Evolutionary conservation across 2,113 vertebrate genomes (phyloP).

Genomic region (Sterna hirundo): DNA sequence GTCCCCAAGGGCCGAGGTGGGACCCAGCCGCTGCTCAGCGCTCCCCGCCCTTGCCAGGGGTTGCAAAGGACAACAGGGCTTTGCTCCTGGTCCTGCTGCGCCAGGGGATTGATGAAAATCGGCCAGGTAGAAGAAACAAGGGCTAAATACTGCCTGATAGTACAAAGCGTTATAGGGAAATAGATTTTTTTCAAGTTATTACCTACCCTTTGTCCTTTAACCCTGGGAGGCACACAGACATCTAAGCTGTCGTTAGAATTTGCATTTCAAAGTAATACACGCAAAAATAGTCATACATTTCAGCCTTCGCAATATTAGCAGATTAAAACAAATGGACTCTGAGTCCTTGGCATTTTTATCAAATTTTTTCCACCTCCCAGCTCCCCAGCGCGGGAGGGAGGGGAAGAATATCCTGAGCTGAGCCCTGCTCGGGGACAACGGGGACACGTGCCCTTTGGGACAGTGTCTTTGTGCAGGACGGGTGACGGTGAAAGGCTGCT

Average conservation of each 20-base stretch:
- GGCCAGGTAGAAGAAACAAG: background rate
- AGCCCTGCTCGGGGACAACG: background rate
- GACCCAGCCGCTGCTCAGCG: background rate
- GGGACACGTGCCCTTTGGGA: background rate
- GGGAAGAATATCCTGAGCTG: background rate
- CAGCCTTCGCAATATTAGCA: background rate
- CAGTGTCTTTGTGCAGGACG: accelerated
- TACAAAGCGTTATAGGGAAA: background rate
- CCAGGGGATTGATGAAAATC: background rate
- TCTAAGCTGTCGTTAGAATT: constrained; percentile 13
- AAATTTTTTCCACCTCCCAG: background rate
- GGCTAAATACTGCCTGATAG: background rate
- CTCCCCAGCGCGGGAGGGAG: background rate
- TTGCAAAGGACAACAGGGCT: background rate
- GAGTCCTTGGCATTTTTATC: background rate
- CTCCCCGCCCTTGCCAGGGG: background rate
- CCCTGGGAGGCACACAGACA: background rate
- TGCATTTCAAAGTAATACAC: constrained; percentile 62
- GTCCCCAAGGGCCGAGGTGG: background rate
- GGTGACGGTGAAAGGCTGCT: background rate
- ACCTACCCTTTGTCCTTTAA: constrained; percentile 44
- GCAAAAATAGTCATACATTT: constrained; percentile 41
- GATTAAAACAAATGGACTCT: constrained; percentile 43
- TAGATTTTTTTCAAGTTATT: constrained; percentile 16
- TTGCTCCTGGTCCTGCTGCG: background rate